Conservation (phyloP, 2,888 invertebrate species). For the Lepas anatifera region DNA sequence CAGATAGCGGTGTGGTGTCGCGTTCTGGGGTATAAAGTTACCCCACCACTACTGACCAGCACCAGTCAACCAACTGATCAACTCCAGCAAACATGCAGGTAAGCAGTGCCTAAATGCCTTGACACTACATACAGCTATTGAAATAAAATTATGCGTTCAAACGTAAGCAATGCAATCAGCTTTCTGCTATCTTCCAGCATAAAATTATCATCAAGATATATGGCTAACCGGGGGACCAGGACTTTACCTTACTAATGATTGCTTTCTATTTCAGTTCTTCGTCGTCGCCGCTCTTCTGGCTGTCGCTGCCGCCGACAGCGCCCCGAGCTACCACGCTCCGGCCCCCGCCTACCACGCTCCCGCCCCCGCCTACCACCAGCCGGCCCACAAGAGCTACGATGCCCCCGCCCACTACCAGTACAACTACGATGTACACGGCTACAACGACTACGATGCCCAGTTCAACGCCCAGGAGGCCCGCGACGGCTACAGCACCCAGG, state of each 20-base stretch:
- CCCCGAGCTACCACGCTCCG: not conserved
- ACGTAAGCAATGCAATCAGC: no score
- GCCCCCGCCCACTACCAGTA: conserved; percentile 14
- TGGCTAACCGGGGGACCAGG: no score
- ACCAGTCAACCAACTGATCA: not conserved
- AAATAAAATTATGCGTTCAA: no score
- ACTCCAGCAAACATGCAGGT: not conserved
- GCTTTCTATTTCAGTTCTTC: not conserved
- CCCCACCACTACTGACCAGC: not conserved
- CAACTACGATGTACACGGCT: conserved; percentile 19
- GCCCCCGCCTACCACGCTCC: conserved; percentile 6
- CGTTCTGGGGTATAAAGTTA: not conserved
- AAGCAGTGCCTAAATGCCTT: not conserved
- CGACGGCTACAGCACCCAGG: conserved; percentile 19
- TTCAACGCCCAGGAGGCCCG: conserved; percentile 16
- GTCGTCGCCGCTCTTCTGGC: not conserved
- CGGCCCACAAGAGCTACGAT: no score
- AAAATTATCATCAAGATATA: no score
- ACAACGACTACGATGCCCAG: conserved; percentile 17
- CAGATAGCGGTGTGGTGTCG: no score
- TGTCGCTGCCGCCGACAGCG: not conserved
- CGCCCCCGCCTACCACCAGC: not conserved
- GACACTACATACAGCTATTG: no score
- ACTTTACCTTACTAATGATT: no score
- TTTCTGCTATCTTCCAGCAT: no score